These are phyloP conservation scores for Rhinichthys osculus DNA, from an alignment of 2,797 vertebrate species.

Conservation along the genomic window DNA sequence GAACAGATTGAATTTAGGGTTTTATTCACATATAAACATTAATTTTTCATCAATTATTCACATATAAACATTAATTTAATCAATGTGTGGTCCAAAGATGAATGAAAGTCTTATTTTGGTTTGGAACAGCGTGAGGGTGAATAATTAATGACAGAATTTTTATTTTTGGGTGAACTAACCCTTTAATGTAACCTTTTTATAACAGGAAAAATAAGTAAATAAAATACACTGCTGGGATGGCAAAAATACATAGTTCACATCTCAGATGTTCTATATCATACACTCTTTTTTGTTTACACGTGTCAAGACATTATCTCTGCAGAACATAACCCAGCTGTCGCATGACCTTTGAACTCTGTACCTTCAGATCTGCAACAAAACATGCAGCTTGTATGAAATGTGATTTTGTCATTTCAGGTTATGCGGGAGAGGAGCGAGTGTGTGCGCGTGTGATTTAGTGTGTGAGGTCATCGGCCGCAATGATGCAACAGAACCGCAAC, in stretches of 20 bases:
- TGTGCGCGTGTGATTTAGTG: neutral
- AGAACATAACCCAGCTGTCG: neutral
- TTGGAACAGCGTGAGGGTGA: too few relatives aligned
- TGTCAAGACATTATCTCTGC: neutral
- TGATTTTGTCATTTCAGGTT: constrained; percentile 28
- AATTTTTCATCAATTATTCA: too few relatives aligned
- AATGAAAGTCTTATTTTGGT: too few relatives aligned
- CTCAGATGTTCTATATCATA: neutral
- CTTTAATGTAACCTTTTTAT: neutral
- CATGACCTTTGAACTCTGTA: constrained; percentile 14
- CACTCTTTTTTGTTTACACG: constrained; percentile 2
- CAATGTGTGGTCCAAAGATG: too few relatives aligned
- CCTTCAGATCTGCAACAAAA: neutral
- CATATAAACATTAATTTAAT: too few relatives aligned
- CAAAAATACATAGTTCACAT: neutral
- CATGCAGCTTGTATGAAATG: neutral
- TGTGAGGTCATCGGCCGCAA: constrained; percentile 52
- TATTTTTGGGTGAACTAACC: too few relatives aligned
- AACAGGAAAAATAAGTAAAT: neutral
- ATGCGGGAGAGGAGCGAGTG: neutral
- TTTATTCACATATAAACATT: too few relatives aligned
- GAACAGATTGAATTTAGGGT: too few relatives aligned
- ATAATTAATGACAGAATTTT: too few relatives aligned
- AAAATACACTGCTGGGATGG: too few relatives aligned
- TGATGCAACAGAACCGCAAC: constrained; percentile 84